A percentile compares a stretch with the other conserved stretches of the same genome.
phyloP scores from a whole-genome alignment of 2,888 invertebrate species.

The Eupeodes luniger region DNA sequence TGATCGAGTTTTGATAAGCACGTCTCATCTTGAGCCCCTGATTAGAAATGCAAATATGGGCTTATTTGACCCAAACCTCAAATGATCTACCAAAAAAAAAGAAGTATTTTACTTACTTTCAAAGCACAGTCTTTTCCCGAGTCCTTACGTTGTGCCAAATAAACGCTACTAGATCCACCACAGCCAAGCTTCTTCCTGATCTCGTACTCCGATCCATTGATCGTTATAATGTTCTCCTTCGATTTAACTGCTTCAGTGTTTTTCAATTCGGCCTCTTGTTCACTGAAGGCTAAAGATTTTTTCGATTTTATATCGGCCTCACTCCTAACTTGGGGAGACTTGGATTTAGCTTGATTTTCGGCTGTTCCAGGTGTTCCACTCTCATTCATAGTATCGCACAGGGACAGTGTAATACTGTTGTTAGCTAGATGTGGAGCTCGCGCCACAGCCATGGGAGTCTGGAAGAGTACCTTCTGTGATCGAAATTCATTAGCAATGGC shows the following conservation, averaged over 20 bases:
- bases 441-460: constrained; percentile 83
- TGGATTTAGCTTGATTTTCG: constrained; percentile 68
- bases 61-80: too few species aligned
- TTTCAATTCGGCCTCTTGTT: constrained; percentile 36
- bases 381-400: constrained; percentile 82
- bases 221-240: constrained; percentile 85
- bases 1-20: too few species aligned
- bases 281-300: constrained; percentile 79
- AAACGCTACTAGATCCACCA: constrained; percentile 96
- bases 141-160: constrained; percentile 80
- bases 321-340: constrained; percentile 46
- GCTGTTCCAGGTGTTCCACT: constrained; percentile 78
- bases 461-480: constrained; percentile 83
- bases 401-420: constrained; percentile 81
- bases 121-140: constrained; percentile 81
- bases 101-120: constrained; percentile 78
- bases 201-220: constrained; percentile 90
- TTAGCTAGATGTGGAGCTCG: constrained; percentile 79
- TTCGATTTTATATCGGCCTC: constrained; percentile 77
- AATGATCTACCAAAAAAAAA: too few species aligned
- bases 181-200: constrained; percentile 91
- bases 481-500: constrained; percentile 81
- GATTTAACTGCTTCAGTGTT: constrained; percentile 46
- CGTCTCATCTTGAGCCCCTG: too few species aligned
- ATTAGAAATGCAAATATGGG: too few species aligned